These are phyloP conservation scores for Pyrgus malvae DNA, from an alignment of 2,888 invertebrate species.

Conservation along the genomic window DNA sequence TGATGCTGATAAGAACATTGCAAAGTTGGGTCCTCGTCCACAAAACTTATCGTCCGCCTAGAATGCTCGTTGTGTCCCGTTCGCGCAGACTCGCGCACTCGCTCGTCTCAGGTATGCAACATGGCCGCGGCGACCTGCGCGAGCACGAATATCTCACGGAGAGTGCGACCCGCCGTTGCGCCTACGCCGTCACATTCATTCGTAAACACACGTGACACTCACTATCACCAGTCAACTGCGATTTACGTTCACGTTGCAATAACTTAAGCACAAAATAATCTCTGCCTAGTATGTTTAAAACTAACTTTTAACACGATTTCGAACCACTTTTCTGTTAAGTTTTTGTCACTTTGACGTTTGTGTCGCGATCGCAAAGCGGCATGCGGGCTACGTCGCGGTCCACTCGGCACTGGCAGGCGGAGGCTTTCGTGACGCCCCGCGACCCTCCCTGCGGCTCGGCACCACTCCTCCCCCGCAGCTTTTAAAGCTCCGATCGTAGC, in stretches of 20 bases:
- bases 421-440: constrained; percentile 66
- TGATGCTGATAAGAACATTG: constrained; percentile 70
- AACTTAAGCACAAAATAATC: constrained; percentile 30
- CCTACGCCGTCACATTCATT: constrained; percentile 78
- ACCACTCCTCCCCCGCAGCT: constrained; percentile 62
- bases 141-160: constrained; percentile 79
- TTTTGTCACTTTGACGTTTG: constrained; percentile 57
- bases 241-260: constrained; percentile 28
- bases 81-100: constrained; percentile 76
- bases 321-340: constrained; percentile 64
- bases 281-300: constrained; percentile 28
- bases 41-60: constrained; percentile 62
- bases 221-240: constrained; percentile 45
- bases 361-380: constrained; percentile 49
- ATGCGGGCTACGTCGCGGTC: constrained; percentile 65
- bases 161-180: constrained; percentile 76
- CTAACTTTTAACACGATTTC: constrained; percentile 40
- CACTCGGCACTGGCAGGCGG: constrained; percentile 75
- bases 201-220: constrained; percentile 79
- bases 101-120: constrained; percentile 80
- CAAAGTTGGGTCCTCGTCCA: constrained; percentile 63
- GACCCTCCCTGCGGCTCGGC: constrained; percentile 54
- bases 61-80: constrained; percentile 71
- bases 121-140: constrained; percentile 80
- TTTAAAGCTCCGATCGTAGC: constrained; percentile 71